Evolutionary conservation across 2,797 vertebrate genomes (phyloP).

Genomic region (Hyperoplus immaculatus): DNA sequence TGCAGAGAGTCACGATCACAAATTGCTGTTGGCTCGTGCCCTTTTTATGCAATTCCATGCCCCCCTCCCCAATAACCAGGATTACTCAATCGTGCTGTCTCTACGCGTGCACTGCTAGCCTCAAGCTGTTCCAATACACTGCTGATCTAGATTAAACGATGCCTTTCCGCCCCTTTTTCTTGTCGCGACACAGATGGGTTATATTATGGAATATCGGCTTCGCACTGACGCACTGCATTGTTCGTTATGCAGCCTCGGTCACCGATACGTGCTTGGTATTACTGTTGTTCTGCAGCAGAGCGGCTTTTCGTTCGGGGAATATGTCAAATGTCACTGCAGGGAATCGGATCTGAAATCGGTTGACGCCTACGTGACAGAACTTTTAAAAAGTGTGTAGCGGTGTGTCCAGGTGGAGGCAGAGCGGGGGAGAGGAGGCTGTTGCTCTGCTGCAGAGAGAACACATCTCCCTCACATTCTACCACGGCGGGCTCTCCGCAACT

Average conservation of each 20-base stretch:
- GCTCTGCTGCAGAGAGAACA: constrained; percentile 70
- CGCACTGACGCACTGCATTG: constrained; percentile 25
- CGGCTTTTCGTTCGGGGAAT: background rate
- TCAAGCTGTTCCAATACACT: constrained; percentile 37
- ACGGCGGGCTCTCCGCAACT: constrained; percentile 50
- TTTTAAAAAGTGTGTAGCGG: constrained; percentile 81
- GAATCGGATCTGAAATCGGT: constrained; percentile 34
- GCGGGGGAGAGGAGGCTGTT: constrained; percentile 54
- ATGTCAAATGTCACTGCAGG: constrained; percentile 50
- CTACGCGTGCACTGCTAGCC: background rate
- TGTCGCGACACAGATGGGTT: constrained; percentile 26
- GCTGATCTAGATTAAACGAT: constrained; percentile 23
- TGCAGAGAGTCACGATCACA: constrained; percentile 56
- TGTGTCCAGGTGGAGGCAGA: constrained; percentile 68
- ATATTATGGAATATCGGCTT: constrained; percentile 8
- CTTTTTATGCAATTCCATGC: constrained; percentile 9
- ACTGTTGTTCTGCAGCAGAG: background rate
- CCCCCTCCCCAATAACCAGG: constrained; percentile 18
- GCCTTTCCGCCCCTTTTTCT: background rate
- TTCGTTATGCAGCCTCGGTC: background rate
- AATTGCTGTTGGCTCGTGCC: constrained; percentile 37
- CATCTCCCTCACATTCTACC: constrained; percentile 29
- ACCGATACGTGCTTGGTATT: background rate
- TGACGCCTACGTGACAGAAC: constrained; percentile 81
- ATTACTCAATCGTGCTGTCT: constrained; percentile 19